Base-by-base conservation (phyloP, 2,888 invertebrate species). In the Tuberolachnus salignus region DNA sequence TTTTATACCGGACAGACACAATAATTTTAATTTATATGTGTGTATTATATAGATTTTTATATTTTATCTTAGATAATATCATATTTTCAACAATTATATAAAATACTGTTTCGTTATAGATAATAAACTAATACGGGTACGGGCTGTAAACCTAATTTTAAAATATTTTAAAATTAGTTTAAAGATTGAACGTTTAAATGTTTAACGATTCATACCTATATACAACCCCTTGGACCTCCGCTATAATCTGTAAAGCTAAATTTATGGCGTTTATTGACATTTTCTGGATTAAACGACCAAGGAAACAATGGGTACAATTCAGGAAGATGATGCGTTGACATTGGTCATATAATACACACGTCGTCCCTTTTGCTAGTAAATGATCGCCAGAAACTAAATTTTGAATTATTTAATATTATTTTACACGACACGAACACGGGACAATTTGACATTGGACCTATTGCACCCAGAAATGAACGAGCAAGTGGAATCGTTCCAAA, bases 211-310 rank as follows among this genome's bases (percentile, higher is more conserved):
- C 46, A 80, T 81, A 82, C 83, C 83, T 73, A 83, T n/a, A n/a
- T 82, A 21, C 83, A 83, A n/a, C 82, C 82, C 49, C 83, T 80
- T 0, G 83, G 82, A 21, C 83, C 83, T n/a, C 83, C 83, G 42
- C 83, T 82, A 61, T 82, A 83, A 6, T 82, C 81, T 16, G 82
- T 81, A 59, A 81, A 83, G 57, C 81, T 81, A 74, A 82, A 83
- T 69, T 81, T 82, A 73, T 83, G 82, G 16, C 82, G 81, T 53
- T 80, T 81, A 13, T 67, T 69, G 2, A 82, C 53, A 16, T 81
- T 81, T 63, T 82, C 82, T 1, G 83, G 83, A 59, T 83, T 82
- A 64, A 81, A 83, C 9, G 44, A 53, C 66, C 82, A 71, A 10
- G 83, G 82, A 23, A n/a, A n/a, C n/a, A 82, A 63, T 1, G 80